phyloP scores from a whole-genome alignment of 1,140 invertebrate genomes.

The Ectropis grisescens region DNA sequence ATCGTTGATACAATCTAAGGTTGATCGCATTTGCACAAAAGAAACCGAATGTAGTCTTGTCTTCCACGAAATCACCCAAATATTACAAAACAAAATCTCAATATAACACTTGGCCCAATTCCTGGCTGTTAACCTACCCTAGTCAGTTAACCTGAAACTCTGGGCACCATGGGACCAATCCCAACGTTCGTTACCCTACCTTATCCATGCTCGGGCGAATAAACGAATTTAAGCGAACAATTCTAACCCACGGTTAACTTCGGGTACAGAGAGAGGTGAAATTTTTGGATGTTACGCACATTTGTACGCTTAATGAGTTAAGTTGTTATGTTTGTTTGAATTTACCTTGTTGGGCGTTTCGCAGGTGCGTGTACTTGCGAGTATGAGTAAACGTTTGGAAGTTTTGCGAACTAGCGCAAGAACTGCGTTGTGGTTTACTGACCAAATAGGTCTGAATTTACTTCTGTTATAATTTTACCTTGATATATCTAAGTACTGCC shows the following conservation, averaged over 20 bases:
- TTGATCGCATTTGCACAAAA: too few relatives aligned
- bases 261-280: slow-evolving; percentile 17
- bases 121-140: slow-evolving; percentile 11
- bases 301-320: slow-evolving; percentile 18
- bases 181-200: slow-evolving; percentile 29
- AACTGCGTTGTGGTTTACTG: too few relatives aligned
- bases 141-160: slow-evolving; percentile 31
- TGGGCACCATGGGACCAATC: slow-evolving; percentile 41
- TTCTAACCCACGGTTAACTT: slow-evolving; percentile 46
- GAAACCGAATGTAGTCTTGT: too few relatives aligned
- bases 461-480: not conserved
- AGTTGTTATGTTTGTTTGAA: slow-evolving; percentile 16
- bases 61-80: too few relatives aligned
- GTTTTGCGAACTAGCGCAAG: too few relatives aligned
- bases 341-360: slow-evolving; percentile 4
- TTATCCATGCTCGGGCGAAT: slow-evolving; percentile 24
- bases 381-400: too few relatives aligned
- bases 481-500: too few relatives aligned
- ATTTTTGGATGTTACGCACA: slow-evolving; percentile 14
- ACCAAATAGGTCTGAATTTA: too few relatives aligned
- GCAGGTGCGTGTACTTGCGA: too few relatives aligned
- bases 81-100: not conserved
- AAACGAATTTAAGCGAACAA: slow-evolving; percentile 53
- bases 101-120: slow-evolving; percentile 26
- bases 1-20: too few relatives aligned